These are phyloP conservation scores for Polydrusus cervinus DNA, from an alignment of 2,888 invertebrate species.

Conservation along the genomic window DNA sequence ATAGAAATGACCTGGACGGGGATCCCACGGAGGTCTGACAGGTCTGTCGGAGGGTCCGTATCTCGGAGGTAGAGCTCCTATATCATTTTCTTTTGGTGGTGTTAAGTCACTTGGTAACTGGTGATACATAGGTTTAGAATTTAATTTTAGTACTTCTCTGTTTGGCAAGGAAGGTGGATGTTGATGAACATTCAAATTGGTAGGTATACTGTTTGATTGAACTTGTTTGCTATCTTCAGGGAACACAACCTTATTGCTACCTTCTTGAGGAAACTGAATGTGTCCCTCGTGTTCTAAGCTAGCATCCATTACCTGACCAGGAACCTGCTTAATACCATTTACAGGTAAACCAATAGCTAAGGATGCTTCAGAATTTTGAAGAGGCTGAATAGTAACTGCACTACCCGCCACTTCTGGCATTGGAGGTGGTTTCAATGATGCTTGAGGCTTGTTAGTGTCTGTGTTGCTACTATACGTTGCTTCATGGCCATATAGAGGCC, in stretches of 20 bases:
- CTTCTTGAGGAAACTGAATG: constrained; percentile 61
- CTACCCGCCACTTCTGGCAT: constrained; percentile 59
- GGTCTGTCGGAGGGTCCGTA: constrained; percentile 61
- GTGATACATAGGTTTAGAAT: constrained; percentile 70
- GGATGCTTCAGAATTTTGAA: constrained; percentile 68
- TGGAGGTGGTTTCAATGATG: constrained; percentile 27
- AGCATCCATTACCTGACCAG: constrained; percentile 70
- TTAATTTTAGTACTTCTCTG: constrained; percentile 67
- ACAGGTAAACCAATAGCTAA: constrained; percentile 69
- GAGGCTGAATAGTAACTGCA: constrained; percentile 68
- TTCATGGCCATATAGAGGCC: constrained; percentile 64
- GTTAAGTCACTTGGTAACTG: constrained; percentile 71
- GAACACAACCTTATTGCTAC: constrained; percentile 67
- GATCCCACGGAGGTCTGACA: constrained; percentile 71
- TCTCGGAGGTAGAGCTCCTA: constrained; percentile 54
- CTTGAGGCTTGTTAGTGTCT: constrained; percentile 45
- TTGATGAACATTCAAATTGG: constrained; percentile 55
- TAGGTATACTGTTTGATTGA: constrained; percentile 58
- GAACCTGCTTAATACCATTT: constrained; percentile 64
- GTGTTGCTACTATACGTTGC: constrained; percentile 51
- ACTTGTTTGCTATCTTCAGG: constrained; percentile 64
- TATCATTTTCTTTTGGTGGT: constrained; percentile 70
- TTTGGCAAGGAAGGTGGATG: constrained; percentile 56
- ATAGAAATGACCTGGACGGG: constrained; percentile 70
- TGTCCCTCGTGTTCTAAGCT: constrained; percentile 62